Evolutionary conservation across 1,140 invertebrate genomes (phyloP).

Genomic region (Scaptomyza pallida): DNA sequence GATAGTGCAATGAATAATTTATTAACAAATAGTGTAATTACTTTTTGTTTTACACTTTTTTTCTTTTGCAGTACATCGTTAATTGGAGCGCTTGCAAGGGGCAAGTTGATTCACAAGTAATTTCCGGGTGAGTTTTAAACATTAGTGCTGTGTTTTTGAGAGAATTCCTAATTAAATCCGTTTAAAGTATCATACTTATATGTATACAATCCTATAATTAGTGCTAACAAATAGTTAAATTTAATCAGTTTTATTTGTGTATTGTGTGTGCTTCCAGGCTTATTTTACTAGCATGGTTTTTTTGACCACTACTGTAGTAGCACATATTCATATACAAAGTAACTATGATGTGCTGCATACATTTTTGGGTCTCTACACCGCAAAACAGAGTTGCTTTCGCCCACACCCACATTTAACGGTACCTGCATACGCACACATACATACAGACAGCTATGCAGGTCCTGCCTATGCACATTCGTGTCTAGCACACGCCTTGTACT

Average conservation of each 20-base stretch:
- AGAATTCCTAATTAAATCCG: too few relatives aligned
- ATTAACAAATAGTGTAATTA: background rate
- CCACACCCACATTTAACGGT: slow-evolving; percentile 37
- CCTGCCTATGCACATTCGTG: slow-evolving; percentile 11
- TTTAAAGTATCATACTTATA: too few relatives aligned
- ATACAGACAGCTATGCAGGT: slow-evolving; percentile 12
- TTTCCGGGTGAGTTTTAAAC: slow-evolving; percentile 27
- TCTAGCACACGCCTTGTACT: slow-evolving; percentile 32
- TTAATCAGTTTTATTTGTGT: too few relatives aligned
- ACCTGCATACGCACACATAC: slow-evolving; percentile 2
- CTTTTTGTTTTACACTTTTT: background rate
- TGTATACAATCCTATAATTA: too few relatives aligned
- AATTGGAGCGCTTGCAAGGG: slow-evolving; percentile 34
- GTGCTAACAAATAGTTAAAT: too few relatives aligned
- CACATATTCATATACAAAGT: background rate
- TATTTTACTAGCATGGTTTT: too few relatives aligned
- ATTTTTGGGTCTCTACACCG: slow-evolving; percentile 66
- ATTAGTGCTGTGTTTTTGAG: background rate
- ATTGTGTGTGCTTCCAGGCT: too few relatives aligned
- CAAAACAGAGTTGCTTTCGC: slow-evolving; percentile 35
- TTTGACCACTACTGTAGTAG: background rate
- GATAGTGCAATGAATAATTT: background rate
- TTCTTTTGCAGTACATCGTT: slow-evolving; percentile 29
- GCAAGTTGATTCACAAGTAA: slow-evolving; percentile 18
- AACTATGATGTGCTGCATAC: slow-evolving; percentile 18